Evolutionary conservation across 1,140 invertebrate species (phyloP).

Genomic region (Brachionus rubens): DNA sequence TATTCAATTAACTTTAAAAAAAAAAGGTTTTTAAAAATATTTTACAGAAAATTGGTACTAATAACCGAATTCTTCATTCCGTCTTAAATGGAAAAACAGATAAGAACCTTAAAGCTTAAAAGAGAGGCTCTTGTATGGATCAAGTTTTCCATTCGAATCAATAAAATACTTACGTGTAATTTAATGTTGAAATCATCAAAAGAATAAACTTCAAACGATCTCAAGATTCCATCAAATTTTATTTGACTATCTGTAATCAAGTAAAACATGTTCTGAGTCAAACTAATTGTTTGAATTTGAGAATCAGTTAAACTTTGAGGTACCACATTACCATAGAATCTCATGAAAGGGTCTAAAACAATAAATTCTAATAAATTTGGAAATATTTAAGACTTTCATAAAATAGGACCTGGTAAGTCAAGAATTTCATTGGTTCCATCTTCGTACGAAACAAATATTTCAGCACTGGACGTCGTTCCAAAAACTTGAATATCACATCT

Average conservation of each 20-base stretch:
- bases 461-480: background rate
- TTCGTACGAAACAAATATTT: background rate
- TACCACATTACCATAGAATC: background rate
- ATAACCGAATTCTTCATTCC: no score
- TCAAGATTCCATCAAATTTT: background rate
- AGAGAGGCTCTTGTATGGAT: no score
- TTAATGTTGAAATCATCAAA: background rate
- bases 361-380: background rate
- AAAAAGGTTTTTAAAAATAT: no score
- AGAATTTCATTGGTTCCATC: background rate
- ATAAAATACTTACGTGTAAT: conserved; percentile 13
- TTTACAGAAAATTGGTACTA: no score
- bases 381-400: no score
- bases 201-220: conserved; percentile 11
- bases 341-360: background rate
- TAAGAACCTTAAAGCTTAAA: no score
- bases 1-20: background rate
- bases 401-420: background rate
- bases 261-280: background rate
- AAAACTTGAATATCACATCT: background rate
- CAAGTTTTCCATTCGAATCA: no score
- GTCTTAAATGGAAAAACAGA: no score
- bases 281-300: background rate
- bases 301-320: background rate
- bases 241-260: background rate